These are phyloP conservation scores for Periophthalmus magnuspinnatus DNA, from an alignment of 2,797 vertebrate species.

Conservation along the genomic window DNA sequence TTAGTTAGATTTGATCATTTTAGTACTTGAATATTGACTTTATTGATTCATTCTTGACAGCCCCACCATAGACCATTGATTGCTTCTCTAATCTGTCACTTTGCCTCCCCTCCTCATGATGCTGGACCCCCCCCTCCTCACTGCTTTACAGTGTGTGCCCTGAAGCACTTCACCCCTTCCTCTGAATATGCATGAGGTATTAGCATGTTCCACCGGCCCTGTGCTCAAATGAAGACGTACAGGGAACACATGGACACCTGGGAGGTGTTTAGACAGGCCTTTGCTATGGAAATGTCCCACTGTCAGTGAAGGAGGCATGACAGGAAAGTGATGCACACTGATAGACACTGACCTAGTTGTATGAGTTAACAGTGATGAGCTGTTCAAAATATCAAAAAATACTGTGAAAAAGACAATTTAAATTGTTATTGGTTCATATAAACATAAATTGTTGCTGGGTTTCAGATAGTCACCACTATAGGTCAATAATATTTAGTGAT, in stretches of 20 bases:
- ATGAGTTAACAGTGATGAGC: too few species aligned
- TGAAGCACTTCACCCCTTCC: not conserved
- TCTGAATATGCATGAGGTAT: constrained; percentile 34
- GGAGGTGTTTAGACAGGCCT: not conserved
- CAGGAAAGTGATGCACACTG: not conserved
- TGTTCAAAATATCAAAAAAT: too few species aligned
- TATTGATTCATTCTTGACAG: too few species aligned
- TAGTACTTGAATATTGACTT: too few species aligned
- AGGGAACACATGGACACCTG: not conserved
- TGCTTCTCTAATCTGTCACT: too few species aligned
- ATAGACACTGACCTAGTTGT: not conserved
- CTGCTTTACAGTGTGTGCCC: constrained; percentile 16
- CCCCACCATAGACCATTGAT: too few species aligned
- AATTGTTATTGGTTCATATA: too few species aligned
- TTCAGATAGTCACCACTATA: too few species aligned
- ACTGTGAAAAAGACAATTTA: too few species aligned
- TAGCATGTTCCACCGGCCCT: constrained; percentile 9
- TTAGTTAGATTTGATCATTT: too few species aligned
- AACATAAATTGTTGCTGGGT: too few species aligned
- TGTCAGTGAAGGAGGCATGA: constrained; percentile 1
- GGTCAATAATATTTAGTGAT: too few species aligned
- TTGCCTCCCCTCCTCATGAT: not conserved
- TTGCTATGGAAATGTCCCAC: not conserved
- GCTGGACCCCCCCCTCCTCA: not conserved
- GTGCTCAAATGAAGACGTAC: not conserved